Evolutionary conservation across 1,140 invertebrate species (phyloP), one percentile per base, ranked within the genome.

Genomic region (Holotrichia oblita): DNA sequence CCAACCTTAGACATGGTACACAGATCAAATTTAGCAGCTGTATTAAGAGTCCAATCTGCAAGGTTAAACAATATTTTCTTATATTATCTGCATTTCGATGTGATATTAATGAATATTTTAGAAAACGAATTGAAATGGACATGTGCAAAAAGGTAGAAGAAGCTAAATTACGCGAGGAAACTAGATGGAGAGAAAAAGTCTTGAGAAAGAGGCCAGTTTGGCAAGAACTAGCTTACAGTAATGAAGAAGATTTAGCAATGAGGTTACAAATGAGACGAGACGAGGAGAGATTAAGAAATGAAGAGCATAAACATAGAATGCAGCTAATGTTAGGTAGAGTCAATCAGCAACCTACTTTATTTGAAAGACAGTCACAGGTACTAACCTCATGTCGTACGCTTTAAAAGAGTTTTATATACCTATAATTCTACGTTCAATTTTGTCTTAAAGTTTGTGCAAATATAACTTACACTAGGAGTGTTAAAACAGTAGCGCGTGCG

Each of bases 291-390:
- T 89, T 93, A 81, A 89, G 91, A 78, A 89, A 89, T 8, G 91
- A 93, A 80, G 91, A 92, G 83, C 91, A 92, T 86, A 87, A 90
- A 6, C 86, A 92, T 40, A 90, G 92, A 80, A 94, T 94, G 93
- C 91, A 93, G 85, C 83, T 91, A 78, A 94, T 94, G 92, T 86
- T 92, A 75, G 90, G 91, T 73, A 88, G 93, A 79, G 93, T 94
- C 0, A 90, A 91, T 72, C 88, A 89, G 80, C 92, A 93, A 82
- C 93, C 93, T 0, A 90, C 92, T 77, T 88, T 93, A 12, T 94
- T 93, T 81, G 92, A 93, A 85, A 87, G 92, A 73, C 91, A 92
- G 81, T 93, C 92, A n/a, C 90, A 92, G 81, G 91, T 92, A 82
- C 55, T 55, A 73, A 55, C 17, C 17, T 55, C 77, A 73, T 59